Evolutionary conservation across 2,888 invertebrate genomes (phyloP), one percentile per base, ranked within the genome.

Genomic region (Troilus luridus): DNA sequence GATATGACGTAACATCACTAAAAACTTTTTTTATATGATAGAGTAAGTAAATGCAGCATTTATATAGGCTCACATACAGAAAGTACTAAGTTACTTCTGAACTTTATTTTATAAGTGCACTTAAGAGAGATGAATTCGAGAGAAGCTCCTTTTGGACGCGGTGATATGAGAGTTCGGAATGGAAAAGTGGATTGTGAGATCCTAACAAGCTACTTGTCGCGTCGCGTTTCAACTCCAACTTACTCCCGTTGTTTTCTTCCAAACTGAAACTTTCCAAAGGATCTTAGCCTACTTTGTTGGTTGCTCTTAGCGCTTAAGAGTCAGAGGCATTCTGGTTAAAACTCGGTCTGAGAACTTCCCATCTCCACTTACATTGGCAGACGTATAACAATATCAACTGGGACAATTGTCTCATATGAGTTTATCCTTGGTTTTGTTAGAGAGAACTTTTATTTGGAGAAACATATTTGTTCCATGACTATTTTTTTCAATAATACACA

Each of bases 161-260:
- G 17, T 19, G 72, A 41, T 6, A 77, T 27, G 72, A 41, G 72
- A 77, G 72, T 77, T 77, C 8, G 72, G 41, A 77, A 77, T 41
- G 41, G 72, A 77, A 19, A 77, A 77, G 72, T 77, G 72, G 72
- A 77, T 77, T 41, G 85, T 85, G 56, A 85, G n/a, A 58, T n/a
- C 85, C 56, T 56, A 85, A 58, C 85, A 54, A 56, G 12, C 85
- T 56, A 85, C 85, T 85, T 85, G 85, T n/a, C 54, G 56, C 56
- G 56, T n/a, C 85, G 11, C 56, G 56, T 54, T 58, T 85, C 85
- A 85, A 85, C 85, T 85, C n/a, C 27, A 67, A 67, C 72, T 77
- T 41, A 77, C 27, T 9, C 7, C 41, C 72, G 7, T 77, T 77
- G 72, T 77, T 77, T 77, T 77, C 72, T 41, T 77, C 72, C 17